Evolutionary conservation across 2,113 vertebrate genomes (phyloP).

Genomic region (Ailurus styani): DNA sequence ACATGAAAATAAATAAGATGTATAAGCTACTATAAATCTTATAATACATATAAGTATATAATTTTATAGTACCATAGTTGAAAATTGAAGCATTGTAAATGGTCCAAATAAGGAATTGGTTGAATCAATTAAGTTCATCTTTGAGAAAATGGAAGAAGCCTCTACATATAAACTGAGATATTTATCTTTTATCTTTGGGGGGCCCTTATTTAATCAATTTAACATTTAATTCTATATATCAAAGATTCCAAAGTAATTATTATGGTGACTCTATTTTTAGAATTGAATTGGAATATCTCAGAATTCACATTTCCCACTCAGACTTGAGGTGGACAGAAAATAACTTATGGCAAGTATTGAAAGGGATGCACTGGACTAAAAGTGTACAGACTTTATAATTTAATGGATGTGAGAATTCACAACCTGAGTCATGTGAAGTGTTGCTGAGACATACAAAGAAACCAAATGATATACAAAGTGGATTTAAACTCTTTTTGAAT

Average conservation of each 20-base stretch:
- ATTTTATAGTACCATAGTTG: background rate
- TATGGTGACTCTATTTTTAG: background rate
- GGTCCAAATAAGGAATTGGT: background rate
- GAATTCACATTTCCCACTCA: background rate
- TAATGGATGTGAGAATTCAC: background rate
- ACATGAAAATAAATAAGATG: background rate
- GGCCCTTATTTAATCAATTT: background rate
- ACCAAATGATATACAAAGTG: background rate
- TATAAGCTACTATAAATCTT: background rate
- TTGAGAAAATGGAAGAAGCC: background rate
- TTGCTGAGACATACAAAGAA: background rate
- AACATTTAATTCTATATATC: background rate
- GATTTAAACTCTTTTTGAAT: background rate
- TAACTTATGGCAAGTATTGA: background rate
- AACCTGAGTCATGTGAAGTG: background rate
- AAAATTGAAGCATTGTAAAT: background rate
- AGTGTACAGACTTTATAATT: background rate
- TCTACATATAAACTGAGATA: background rate
- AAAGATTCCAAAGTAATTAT: background rate
- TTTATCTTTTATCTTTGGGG: background rate
- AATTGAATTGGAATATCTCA: background rate
- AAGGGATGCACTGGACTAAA: background rate
- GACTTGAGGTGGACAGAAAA: background rate
- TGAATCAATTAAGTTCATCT: slow-evolving; percentile 9
- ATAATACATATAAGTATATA: too few species aligned